Base-by-base conservation (phyloP, 2,888 invertebrate species). In the Pterostichus niger region DNA sequence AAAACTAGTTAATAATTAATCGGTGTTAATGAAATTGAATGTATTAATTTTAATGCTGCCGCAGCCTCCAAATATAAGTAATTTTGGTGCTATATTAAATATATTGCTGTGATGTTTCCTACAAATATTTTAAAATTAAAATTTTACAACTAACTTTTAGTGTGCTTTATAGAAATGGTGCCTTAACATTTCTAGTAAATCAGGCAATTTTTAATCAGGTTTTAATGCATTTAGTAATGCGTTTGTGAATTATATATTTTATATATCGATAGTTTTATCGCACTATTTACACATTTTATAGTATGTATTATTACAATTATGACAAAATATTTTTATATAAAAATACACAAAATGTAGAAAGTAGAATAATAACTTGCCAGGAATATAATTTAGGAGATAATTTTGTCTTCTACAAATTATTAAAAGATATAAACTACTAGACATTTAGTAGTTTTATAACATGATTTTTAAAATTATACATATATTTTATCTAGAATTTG, bases 81-180 rank as follows among this genome's bases (percentile, higher is more conserved):
- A 71, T 44, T 52, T 52, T 75, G 75, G 75, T 75, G 75, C 75
- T 75, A 75, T 75, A 24, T 75, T 75, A 40, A 31, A 33, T 52
- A 73, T 46, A 75, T 75, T 33, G 75, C 75, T 75, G 75, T 75
- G 75, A 75, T 73, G 68, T 68, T 68, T 24, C 44, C 49, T 46
- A 73, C 49, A 73, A 73, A 73, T 73, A 73, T 73, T 49, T 64
- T 64, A 35, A 64, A 59, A 33, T 10, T 33, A n/a, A 64, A 64
- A 35, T 64, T 64, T 44, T 68, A 44, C 40, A 40, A 64, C 2
- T 35, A 64, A 35, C 31, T 33, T 35, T 68, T 11, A 40, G 40
- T 40, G 13, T 59, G 59, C 59, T 59, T 49, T 11, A 49, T 49
- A 49, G 59, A 59, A 71, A 71, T 17, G 68, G 44, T 71, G 68